These are phyloP conservation scores for Hydrolagus affinis DNA, from an alignment of 2,113 vertebrate genomes.

Conservation along the genomic window DNA sequence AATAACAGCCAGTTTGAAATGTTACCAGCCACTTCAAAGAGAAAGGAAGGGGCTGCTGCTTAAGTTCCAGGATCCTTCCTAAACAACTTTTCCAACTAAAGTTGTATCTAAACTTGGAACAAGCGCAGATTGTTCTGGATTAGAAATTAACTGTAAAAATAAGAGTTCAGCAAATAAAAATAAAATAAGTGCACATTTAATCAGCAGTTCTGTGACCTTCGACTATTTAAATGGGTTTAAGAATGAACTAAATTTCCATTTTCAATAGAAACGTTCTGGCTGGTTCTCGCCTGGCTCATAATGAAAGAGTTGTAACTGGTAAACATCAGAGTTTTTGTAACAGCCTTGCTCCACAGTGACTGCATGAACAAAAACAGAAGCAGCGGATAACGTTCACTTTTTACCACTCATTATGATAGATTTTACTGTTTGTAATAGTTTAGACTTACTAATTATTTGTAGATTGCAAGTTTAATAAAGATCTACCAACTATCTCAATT, in stretches of 20 bases:
- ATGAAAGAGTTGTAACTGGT: background rate
- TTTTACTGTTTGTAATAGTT: background rate
- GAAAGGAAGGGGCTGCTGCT: background rate
- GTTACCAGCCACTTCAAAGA: conserved; percentile 1
- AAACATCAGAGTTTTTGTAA: background rate
- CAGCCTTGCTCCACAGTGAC: background rate
- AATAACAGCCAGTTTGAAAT: background rate
- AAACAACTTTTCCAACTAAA: background rate
- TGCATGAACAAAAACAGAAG: background rate
- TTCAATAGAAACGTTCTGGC: background rate
- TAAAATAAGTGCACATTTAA: background rate
- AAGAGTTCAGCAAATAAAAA: background rate
- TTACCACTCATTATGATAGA: background rate
- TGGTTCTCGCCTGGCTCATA: background rate
- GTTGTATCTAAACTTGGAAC: background rate
- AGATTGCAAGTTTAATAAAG: background rate
- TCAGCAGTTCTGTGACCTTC: background rate
- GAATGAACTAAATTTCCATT: background rate
- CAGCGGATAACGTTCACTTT: background rate
- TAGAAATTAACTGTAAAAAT: background rate
- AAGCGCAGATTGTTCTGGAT: background rate
- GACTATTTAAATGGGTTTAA: background rate
- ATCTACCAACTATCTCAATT: background rate
- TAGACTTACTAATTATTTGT: background rate
- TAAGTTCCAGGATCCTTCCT: too few species aligned